Percentiles rank a stretch among this genome's conserved stretches.
These are phyloP conservation scores for Urocyon cinereoargenteus DNA, from an alignment of 2,797 vertebrate genomes.

Conservation along the genomic window DNA sequence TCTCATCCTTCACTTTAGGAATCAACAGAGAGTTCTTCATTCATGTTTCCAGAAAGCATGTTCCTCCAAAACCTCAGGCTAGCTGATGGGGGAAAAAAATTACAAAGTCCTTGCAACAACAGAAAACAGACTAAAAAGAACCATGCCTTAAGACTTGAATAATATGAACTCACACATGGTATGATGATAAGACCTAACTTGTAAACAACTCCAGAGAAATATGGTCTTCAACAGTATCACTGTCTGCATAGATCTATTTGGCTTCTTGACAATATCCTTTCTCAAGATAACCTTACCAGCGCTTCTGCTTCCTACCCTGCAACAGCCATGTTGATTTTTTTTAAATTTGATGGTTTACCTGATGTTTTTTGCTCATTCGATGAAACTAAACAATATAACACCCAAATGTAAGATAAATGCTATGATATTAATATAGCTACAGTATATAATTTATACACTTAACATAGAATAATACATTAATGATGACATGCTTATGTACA, in stretches of 20 bases:
- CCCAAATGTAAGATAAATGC: neutral
- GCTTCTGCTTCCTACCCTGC: neutral
- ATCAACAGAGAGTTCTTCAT: conserved; percentile 46
- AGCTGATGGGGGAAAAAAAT: neutral
- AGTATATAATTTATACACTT: neutral
- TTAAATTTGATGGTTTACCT: neutral
- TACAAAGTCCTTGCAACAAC: conserved; percentile 2
- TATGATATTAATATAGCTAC: neutral
- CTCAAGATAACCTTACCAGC: neutral
- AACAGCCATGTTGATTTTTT: neutral
- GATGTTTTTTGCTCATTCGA: neutral
- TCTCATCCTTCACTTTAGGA: neutral
- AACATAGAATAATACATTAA: neutral
- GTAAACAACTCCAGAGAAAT: conserved; percentile 6
- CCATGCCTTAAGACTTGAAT: neutral
- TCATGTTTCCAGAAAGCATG: conserved; percentile 45
- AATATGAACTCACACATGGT: neutral
- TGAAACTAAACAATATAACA: conserved; percentile 2
- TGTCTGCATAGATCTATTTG: neutral
- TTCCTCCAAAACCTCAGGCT: conserved; percentile 4
- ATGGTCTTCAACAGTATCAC: neutral
- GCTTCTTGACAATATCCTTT: neutral
- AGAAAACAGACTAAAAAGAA: conserved; percentile 58
- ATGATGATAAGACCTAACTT: neutral
- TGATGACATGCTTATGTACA: neutral